Base-by-base conservation (phyloP, 2,888 invertebrate genomes). In the Drosophila prostipennis region DNA sequence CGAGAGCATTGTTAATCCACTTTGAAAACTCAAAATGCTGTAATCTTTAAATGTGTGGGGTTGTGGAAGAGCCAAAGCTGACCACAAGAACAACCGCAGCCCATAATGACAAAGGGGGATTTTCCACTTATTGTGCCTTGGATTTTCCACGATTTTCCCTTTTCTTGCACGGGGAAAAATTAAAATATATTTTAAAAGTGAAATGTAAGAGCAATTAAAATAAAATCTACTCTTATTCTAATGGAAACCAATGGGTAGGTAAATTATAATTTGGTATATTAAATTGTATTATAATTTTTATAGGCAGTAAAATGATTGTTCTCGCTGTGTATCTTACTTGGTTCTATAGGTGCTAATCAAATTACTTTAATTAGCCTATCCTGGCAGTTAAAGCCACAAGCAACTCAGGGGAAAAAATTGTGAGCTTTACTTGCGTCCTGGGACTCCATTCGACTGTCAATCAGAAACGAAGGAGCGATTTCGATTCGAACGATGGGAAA, bases 71-170 rank as follows among this genome's bases (percentile, higher is more conserved):
- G n/a, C 8, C 6, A 10, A 32, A 26, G 36, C 52, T 52, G 58
- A 69, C 86, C 82, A 56, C 82, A 65, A 23, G 39, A 81, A n/a
- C 51, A 73, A 59, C 79, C 82, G 51, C 79, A 80, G 23, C 10
- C 43, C 63, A 59, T 65, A 72, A 72, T 72, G 57, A 48, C 65
- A 67, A 70, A 56, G 57, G 40, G 48, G 34, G 70, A 67, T 57
- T 70, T 70, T 56, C 40, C 26, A 45, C 34, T 69, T 46, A 14
- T 45, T 39, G 45, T 54, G 16, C 56, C 46, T 26, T 26, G 14
- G 23, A 19, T 40, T 55, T 45, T 36, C 55, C 6, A 16, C 4
- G 16, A 37, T n/a, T 29, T 39, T 8, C n/a, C 29, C 10, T 16
- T 32, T 57, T 42, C 4, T 13, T 8, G 46, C 64, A 61, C 64